Conservation (phyloP, 2,888 invertebrate species). For the Ceratothoa steindachneri region DNA sequence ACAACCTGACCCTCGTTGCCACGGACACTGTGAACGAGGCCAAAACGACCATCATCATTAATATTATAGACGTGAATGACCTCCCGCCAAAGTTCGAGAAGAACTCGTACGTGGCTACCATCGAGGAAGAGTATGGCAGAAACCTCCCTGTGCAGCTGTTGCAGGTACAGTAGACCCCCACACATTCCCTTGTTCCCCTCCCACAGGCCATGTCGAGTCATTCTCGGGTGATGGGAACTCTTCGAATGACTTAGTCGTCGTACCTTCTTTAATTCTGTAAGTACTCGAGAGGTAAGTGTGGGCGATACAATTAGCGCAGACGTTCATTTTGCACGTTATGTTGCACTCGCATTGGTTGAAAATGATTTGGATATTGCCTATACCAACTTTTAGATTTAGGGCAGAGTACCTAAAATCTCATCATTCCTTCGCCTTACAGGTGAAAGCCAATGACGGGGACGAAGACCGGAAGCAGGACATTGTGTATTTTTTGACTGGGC, state of each 20-base stretch:
- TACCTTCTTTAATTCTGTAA: no score
- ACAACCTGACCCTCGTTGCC: slow-evolving; percentile 87
- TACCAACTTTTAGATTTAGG: no score
- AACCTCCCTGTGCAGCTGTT: slow-evolving; percentile 88
- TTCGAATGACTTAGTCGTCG: no score
- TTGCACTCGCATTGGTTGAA: no score
- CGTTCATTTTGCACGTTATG: no score
- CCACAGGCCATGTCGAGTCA: no score
- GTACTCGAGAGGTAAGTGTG: no score
- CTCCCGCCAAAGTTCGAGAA: slow-evolving; percentile 94
- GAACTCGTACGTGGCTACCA: slow-evolving; percentile 89
- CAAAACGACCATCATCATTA: slow-evolving; percentile 92
- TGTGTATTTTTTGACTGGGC: slow-evolving; percentile 90
- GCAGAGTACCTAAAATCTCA: no score
- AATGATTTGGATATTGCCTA: no score
- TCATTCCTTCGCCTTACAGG: slow-evolving; percentile 65
- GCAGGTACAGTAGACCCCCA: slow-evolving; percentile 67
- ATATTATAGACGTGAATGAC: slow-evolving; percentile 96
- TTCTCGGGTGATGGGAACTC: no score
- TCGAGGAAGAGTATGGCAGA: slow-evolving; percentile 90
- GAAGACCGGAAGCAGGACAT: slow-evolving; percentile 91
- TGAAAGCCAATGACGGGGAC: slow-evolving; percentile 92
- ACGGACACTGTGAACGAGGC: slow-evolving; percentile 96
- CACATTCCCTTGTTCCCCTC: no score
- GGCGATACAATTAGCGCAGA: no score